Percentiles rank a stretch among this genome's conserved stretches.
Conservation (phyloP, 2,797 vertebrate species). For the Epinephelus awoara region DNA sequence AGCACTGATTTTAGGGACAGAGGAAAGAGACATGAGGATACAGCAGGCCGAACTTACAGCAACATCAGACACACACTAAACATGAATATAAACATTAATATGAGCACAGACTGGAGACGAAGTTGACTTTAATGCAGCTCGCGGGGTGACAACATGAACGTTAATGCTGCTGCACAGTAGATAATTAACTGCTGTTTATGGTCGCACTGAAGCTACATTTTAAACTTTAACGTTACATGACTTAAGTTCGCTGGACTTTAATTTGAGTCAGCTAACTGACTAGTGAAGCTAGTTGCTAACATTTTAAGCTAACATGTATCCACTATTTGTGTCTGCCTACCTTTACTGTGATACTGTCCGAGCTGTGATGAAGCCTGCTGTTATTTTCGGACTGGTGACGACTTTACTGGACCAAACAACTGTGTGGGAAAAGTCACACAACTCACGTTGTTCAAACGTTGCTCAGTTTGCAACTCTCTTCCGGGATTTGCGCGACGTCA, state of each 20-base stretch:
- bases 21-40: not conserved
- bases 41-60: not conserved
- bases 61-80: not conserved
- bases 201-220: not conserved
- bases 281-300: constrained; percentile 10
- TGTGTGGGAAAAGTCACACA: not conserved
- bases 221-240: not conserved
- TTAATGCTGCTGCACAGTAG: not conserved
- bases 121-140: not conserved
- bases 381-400: not conserved
- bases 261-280: not conserved
- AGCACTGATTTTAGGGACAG: constrained; percentile 18
- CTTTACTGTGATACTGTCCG: constrained; percentile 6
- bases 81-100: not conserved
- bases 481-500: constrained; percentile 65
- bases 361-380: not conserved
- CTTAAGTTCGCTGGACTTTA: not conserved
- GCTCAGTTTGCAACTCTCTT: constrained; percentile 49
- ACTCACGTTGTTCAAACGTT: constrained; percentile 82
- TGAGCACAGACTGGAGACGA: not conserved
- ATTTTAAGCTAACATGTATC: not conserved
- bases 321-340: constrained; percentile 27
- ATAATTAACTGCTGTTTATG: not conserved
- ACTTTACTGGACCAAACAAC: not conserved
- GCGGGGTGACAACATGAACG: no score